Evolutionary conservation across 2,888 invertebrate genomes (phyloP), one percentile per base, ranked within the genome.

Genomic region (Periphyllus acericola): DNA sequence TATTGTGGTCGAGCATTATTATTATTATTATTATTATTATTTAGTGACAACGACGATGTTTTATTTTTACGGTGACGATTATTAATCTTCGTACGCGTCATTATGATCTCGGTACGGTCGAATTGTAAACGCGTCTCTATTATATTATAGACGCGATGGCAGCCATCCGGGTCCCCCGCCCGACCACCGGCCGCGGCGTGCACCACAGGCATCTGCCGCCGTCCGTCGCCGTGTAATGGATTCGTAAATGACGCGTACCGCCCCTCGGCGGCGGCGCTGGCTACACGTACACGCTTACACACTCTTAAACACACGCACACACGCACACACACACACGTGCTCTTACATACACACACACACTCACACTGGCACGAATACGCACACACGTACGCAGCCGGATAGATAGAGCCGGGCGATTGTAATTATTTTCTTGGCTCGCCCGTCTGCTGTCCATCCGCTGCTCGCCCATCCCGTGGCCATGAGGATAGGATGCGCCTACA

Each of bases 381-480:
- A 5, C 14, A 40, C 40, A 40, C 21, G n/a, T 19, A 29, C 29
- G 3, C 14, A 11, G 46, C n/a, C 46, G 78, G 84, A 78, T 40
- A 75, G 76, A 85, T 34, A 66, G 84, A 76, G 46, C 9, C n/a
- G 84, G 84, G 68, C 84, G 75, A 81, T 87, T 87, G 80, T 87
- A 87, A 87, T 87, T 87, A 87, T 87, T 87, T 87, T 87, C 80
- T 87, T 87, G 87, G 87, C 87, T 87, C 80, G 81, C 86, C 86
- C 86, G 84, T 34, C 82, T 6, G 78, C 78, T 25, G 86, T 34
- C 71, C 71, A 60, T 86, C 68, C 75, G 83, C 34, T 36, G 36
- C 29, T 32, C 68, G 71, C 14, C 46, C n/a, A 29, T n/a, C 46
- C n/a, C 29, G 25, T 36, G 14, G 52, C 76, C 71, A 14, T 40